Evolutionary conservation across 2,113 vertebrate species (phyloP), one percentile per base, ranked within the genome.

Genomic region (Enhydra lutris): DNA sequence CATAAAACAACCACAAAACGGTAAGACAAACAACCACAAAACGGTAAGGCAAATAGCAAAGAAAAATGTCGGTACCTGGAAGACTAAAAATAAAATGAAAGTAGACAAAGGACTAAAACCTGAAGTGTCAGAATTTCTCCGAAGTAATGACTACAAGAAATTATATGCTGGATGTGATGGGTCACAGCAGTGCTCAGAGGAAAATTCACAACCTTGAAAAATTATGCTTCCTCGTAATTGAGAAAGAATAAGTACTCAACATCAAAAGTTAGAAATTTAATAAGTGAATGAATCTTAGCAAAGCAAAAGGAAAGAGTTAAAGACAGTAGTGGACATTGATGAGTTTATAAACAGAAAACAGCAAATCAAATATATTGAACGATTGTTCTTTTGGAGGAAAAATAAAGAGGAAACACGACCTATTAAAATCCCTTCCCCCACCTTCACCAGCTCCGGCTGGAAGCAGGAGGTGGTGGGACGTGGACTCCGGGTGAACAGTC

Each of bases 401-500:
- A 26, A 24, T 6, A 13, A 26, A 50, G 85, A 7, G 17, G 17
- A 67, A 78, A 6, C 45, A 36, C 29, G 8, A 59, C 8, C 78
- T 29, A 83, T 14, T 39, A 15, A 18, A 52, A 57, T 45, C 20
- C 34, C 29, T 79, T 50, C 14, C 29, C 9, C 10, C 52, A 11
- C 17, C 36, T 26, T 9, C 13, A 20, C 26, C 23, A n/a, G 4
- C 61, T 29, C 21, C 20, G 57, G 61, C 26, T 26, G 1, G 2
- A 50, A 34, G 18, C n/a, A 34, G 78, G 55, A 4, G 26, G 20
- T 0, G 26, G n/a, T 1, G 1, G 1, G 55, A 8, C 1, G 1
- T 11, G 11, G 4, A 2, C 9, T 57, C 78, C 13, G 10, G 10
- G n/a, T 4, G 50, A 42, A 34, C 61, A 12, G 10, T 14, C 69